These are phyloP conservation scores for Notothenia coriiceps DNA, from an alignment of 2,113 vertebrate species.

Conservation along the genomic window DNA sequence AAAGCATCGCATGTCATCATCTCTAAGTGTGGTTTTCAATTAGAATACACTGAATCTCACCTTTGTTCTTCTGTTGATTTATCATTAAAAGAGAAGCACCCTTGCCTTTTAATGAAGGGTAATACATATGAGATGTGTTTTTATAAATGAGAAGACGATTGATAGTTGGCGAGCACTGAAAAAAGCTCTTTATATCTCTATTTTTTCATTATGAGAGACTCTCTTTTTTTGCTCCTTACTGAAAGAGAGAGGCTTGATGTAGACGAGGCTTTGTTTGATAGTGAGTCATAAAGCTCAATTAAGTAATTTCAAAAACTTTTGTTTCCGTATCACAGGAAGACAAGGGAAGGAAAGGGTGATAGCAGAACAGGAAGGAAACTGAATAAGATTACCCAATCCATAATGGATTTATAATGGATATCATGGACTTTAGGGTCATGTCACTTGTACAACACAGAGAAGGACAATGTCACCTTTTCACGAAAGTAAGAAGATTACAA, in stretches of 20 bases:
- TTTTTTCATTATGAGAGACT: conserved; percentile 50
- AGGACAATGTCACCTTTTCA: conserved; percentile 34
- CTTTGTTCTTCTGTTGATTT: conserved; percentile 19
- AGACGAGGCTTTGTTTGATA: conserved; percentile 56
- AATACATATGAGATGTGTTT: conserved; percentile 58
- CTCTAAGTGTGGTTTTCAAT: conserved; percentile 31
- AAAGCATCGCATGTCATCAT: conserved; percentile 40
- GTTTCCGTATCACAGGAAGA: conserved; percentile 18
- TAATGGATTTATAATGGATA: conserved; percentile 14
- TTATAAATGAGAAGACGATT: conserved; percentile 34
- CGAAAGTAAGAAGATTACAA: conserved; percentile 24
- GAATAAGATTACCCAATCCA: conserved; percentile 20
- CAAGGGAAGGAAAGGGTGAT: conserved; percentile 5
- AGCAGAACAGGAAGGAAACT: conserved; percentile 20
- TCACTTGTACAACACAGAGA: conserved; percentile 10
- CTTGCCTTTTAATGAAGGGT: conserved; percentile 27
- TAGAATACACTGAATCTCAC: conserved; percentile 36
- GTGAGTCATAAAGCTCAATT: conserved; percentile 12
- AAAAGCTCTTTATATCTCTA: conserved; percentile 38
- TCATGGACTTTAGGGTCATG: conserved; percentile 18
- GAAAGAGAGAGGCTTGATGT: conserved; percentile 35
- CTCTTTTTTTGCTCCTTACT: conserved; percentile 18
- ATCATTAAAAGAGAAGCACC: conserved; percentile 23
- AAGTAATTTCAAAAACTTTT: conserved; percentile 43
- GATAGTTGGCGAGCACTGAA: conserved; percentile 52